Conservation (phyloP, 2,888 invertebrate genomes). For the Drosophila algonquin region DNA sequence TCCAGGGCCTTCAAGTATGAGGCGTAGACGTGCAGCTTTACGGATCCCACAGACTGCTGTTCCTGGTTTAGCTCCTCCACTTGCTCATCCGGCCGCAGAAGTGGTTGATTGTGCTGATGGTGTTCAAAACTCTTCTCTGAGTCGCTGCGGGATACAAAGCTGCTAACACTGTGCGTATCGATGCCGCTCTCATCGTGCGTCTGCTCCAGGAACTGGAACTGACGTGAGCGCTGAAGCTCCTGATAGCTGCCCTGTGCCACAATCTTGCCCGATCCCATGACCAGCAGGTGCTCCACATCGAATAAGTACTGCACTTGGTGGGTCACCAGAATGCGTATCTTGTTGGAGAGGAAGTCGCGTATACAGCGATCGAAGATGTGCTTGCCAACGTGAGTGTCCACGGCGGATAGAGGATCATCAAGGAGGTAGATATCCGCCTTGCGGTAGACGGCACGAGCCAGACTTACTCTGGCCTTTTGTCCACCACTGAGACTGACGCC, state of each 20-base stretch:
- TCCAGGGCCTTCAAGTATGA: slow-evolving; percentile 86
- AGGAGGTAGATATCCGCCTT: slow-evolving; percentile 90
- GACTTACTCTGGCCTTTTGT: slow-evolving; percentile 90
- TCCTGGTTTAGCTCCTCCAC: slow-evolving; percentile 85
- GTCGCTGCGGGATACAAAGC: slow-evolving; percentile 78
- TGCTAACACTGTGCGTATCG: slow-evolving; percentile 73
- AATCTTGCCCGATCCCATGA: slow-evolving; percentile 85
- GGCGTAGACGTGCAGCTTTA: slow-evolving; percentile 86
- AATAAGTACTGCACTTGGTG: slow-evolving; percentile 88
- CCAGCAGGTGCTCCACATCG: slow-evolving; percentile 85
- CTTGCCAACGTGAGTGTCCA: slow-evolving; percentile 91
- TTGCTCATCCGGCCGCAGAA: slow-evolving; percentile 69
- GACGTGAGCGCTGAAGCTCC: slow-evolving; percentile 85
- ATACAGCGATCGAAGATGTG: slow-evolving; percentile 91
- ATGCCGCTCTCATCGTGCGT: slow-evolving; percentile 76
- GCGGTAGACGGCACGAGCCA: slow-evolving; percentile 90
- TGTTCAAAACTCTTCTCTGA: slow-evolving; percentile 80
- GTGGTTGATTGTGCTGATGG: slow-evolving; percentile 67
- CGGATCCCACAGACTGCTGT: slow-evolving; percentile 86
- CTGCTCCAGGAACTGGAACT: slow-evolving; percentile 84
- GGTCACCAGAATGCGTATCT: slow-evolving; percentile 89
- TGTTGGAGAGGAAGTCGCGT: slow-evolving; percentile 85
- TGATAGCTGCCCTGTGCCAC: slow-evolving; percentile 83
- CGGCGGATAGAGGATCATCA: slow-evolving; percentile 92
- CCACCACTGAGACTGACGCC: slow-evolving; percentile 90